These are phyloP conservation scores for Plutella xylostella DNA, from an alignment of 2,888 invertebrate genomes.

Conservation along the genomic window DNA sequence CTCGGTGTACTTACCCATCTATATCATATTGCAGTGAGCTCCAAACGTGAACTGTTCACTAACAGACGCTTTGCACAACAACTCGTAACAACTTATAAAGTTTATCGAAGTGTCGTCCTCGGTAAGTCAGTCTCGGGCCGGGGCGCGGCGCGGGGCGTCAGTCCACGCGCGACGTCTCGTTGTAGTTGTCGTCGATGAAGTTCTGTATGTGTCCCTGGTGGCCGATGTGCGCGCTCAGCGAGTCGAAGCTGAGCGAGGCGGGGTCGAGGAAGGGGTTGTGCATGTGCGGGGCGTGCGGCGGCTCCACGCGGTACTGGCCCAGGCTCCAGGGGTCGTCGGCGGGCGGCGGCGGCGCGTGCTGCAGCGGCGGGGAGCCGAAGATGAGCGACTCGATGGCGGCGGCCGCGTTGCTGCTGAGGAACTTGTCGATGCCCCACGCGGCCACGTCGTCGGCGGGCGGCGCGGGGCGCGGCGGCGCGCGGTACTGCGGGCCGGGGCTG, in stretches of 20 bases:
- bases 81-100: not conserved
- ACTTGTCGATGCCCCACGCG: slow-evolving; percentile 41
- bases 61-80: not conserved
- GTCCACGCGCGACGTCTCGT: slow-evolving; percentile 54
- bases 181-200: slow-evolving; percentile 48
- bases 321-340: slow-evolving; percentile 47
- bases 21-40: too few species aligned
- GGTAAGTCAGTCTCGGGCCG: not conserved
- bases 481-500: slow-evolving; percentile 29
- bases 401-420: slow-evolving; percentile 37
- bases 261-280: slow-evolving; percentile 51
- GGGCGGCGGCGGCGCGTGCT: slow-evolving; percentile 31
- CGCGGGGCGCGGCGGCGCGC: slow-evolving; percentile 39
- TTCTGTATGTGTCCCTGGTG: slow-evolving; percentile 36
- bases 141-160: slow-evolving; percentile 28
- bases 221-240: slow-evolving; percentile 37
- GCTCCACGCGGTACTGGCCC: slow-evolving; percentile 54
- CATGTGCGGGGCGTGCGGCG: slow-evolving; percentile 46
- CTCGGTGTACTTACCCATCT: too few species aligned
- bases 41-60: not conserved
- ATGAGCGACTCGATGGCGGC: slow-evolving; percentile 9
- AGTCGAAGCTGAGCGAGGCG: slow-evolving; percentile 49
- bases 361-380: slow-evolving; percentile 27
- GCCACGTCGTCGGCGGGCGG: slow-evolving; percentile 55
- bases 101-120: not conserved